Base-by-base conservation (phyloP, 2,797 vertebrate species). In the Nyctalus aviator region DNA sequence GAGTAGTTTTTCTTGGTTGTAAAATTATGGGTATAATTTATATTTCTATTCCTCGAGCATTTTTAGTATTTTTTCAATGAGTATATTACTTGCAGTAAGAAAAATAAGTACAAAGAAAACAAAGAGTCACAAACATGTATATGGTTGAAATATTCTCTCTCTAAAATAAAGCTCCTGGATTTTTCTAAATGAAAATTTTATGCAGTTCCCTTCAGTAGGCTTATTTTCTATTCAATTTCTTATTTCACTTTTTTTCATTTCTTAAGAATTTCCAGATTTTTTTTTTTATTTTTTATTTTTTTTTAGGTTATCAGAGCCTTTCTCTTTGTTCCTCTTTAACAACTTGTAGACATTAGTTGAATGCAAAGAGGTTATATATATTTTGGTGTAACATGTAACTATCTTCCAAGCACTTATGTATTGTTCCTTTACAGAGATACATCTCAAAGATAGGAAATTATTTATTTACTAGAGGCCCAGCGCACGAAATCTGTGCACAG, bases 151-250 rank as follows among this genome's bases (percentile, higher is more conserved):
- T 53, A 27, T 3, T 89, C 27, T 92, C n/a, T 66, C 73, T 85
- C 50, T 57, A 48, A 93, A 95, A 48, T 30, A 92, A 88, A 91
- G 11, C 37, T 66, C 75, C n/a, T 73, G 25, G 23, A 66, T 46
- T 93, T 92, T 91, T 91, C 71, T 89, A 81, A 77, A 64, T 59
- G 41, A 30, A 84, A 62, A 77, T 84, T 18, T 77, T 35, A 87
- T 32, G 5, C 17, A 68, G 25, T 75, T 81, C 32, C 75, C 23
- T 91, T 89, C 12, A 50, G 9, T 59, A 71, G 27, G 25, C 84
- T 94, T 81, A 91, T 84, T 96, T 94, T 91, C n/a, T 88, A 88
- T 66, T 93, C 50, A 77, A 72, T 11, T 78, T 95, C 32, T 83
- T 69, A 73, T 17, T 59, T 92, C 6, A 81, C 3, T 50, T 66